A percentile compares a stretch with the other conserved stretches of the same genome.
Conservation (phyloP, 2,797 vertebrate genomes). For the Prionace glauca region DNA sequence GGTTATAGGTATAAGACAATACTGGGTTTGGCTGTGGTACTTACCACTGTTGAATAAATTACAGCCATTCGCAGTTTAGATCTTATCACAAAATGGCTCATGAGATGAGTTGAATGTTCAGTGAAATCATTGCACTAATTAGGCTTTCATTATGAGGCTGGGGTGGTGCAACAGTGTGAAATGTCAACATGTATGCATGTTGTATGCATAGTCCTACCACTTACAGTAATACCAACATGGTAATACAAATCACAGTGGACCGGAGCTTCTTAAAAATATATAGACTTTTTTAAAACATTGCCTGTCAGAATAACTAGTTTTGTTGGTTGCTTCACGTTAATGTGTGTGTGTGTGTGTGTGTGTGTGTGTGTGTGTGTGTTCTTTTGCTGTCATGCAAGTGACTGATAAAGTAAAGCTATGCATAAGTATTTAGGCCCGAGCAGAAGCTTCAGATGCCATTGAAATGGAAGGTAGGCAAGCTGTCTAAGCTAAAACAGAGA, state of each 20-base stretch:
- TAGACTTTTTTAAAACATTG: neutral
- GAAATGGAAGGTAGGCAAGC: neutral
- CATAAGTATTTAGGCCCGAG: neutral
- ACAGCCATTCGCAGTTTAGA: neutral
- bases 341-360: no score
- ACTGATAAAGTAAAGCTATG: neutral
- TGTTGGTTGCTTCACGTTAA: neutral
- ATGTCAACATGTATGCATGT: neutral
- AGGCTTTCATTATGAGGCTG: neutral
- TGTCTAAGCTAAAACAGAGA: neutral
- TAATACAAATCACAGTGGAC: no score
- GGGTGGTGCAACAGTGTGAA: neutral
- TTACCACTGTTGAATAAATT: neutral
- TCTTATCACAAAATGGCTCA: neutral
- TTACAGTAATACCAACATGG: neutral
- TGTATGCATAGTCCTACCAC: neutral
- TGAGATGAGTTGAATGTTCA: neutral
- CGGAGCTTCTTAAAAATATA: neutral
- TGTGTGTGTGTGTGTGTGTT: no score
- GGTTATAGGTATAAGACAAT: neutral
- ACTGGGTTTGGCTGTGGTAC: neutral
- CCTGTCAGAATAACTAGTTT: neutral
- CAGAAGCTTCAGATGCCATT: neutral
- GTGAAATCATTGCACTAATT: neutral
- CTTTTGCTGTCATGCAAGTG: neutral